These are phyloP conservation scores for Smittia sp. DNA, from an alignment of 2,888 invertebrate genomes.

Conservation along the genomic window DNA sequence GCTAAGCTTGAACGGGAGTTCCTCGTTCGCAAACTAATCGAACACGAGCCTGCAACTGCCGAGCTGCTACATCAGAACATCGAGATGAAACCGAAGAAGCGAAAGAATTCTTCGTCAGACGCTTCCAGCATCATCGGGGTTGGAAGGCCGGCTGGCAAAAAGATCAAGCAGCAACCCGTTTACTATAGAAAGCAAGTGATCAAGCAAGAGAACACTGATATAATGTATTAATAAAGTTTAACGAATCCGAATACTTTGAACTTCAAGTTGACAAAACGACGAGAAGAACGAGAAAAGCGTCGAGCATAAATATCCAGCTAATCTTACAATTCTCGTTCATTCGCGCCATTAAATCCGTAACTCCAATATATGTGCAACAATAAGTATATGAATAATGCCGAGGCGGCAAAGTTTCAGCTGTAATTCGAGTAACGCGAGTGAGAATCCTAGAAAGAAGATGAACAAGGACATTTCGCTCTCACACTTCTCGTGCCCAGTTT, in stretches of 20 bases:
- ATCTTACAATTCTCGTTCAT: too few species aligned
- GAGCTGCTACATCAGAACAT: neutral
- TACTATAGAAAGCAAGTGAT: too few species aligned
- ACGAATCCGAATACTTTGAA: too few species aligned
- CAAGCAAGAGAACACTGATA: too few species aligned
- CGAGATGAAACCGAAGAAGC: slow-evolving; percentile 21
- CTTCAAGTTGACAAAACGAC: too few species aligned
- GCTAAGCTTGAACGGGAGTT: slow-evolving; percentile 16
- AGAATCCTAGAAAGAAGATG: slow-evolving; percentile 30
- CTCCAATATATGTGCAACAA: too few species aligned
- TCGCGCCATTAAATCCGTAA: too few species aligned
- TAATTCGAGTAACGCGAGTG: slow-evolving; percentile 23
- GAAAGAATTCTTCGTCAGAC: slow-evolving; percentile 36
- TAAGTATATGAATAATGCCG: slow-evolving; percentile 16
- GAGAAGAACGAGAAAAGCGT: too few species aligned
- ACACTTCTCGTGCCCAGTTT: slow-evolving; percentile 70
- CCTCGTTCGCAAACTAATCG: neutral
- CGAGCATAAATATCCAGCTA: too few species aligned
- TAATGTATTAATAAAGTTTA: too few species aligned
- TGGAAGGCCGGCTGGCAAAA: neutral
- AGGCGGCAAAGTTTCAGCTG: slow-evolving; percentile 23
- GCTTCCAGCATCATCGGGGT: neutral
- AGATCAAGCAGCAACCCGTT: neutral
- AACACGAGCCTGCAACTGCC: neutral
- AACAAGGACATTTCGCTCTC: neutral